These are phyloP conservation scores for Drosophila paranaensis DNA, from an alignment of 2,888 invertebrate species.

Conservation along the genomic window DNA sequence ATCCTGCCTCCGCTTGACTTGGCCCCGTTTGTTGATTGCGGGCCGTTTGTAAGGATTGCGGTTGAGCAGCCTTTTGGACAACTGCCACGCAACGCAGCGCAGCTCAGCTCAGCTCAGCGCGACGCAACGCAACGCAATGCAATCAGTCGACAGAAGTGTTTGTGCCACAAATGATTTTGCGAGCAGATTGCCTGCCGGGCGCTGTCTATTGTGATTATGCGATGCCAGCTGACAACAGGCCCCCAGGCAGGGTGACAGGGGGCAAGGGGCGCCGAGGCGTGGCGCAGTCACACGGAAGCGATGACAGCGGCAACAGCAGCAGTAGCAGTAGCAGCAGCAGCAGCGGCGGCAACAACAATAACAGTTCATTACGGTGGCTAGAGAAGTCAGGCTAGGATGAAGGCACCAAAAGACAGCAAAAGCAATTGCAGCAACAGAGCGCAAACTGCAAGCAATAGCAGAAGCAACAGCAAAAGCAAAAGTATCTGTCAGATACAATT, in stretches of 20 bases:
- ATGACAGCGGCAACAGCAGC: slow-evolving; percentile 42
- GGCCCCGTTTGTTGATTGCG: slow-evolving; percentile 44
- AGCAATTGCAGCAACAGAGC: slow-evolving; percentile 14
- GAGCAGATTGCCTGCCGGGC: slow-evolving; percentile 63
- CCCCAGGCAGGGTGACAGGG: slow-evolving; percentile 11
- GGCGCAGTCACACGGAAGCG: slow-evolving; percentile 66
- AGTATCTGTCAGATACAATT: slow-evolving; percentile 72
- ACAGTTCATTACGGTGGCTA: slow-evolving; percentile 53
- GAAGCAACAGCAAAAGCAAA: slow-evolving; percentile 23
- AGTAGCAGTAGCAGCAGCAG: slow-evolving; percentile 34
- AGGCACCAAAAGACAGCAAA: slow-evolving; percentile 63
- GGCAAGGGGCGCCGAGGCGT: neutral
- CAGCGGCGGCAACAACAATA: slow-evolving; percentile 30
- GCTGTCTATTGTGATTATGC: slow-evolving; percentile 75
- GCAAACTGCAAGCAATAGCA: slow-evolving; percentile 2
- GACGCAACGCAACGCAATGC: slow-evolving; percentile 37
- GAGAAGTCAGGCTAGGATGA: slow-evolving; percentile 57
- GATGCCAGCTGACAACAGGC: slow-evolving; percentile 59
- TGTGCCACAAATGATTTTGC: slow-evolving; percentile 51
- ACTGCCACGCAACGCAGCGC: slow-evolving; percentile 12
- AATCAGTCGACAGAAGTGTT: slow-evolving; percentile 52
- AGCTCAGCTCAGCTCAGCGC: neutral
- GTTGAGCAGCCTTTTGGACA: slow-evolving; percentile 24
- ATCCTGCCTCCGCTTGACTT: slow-evolving; percentile 6
- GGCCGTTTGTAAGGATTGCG: slow-evolving; percentile 34